Percentiles rank a stretch among this genome's conserved stretches.
Evolutionary conservation across 2,888 invertebrate genomes (phyloP).

Genomic region (Hybos culiciformis): DNA sequence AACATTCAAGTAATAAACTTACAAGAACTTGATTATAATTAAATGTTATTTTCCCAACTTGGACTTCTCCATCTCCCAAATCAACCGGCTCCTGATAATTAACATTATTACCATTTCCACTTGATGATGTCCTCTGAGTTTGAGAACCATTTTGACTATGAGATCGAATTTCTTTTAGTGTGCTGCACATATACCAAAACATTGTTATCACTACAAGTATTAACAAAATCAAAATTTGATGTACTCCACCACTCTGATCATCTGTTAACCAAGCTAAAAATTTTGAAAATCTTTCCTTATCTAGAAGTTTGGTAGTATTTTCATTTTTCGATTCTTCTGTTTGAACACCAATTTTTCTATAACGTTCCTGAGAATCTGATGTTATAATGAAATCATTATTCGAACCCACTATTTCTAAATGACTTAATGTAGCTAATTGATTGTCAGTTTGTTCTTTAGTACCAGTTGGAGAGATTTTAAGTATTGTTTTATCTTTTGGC

Average conservation of each 20-base stretch:
- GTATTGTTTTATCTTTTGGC: slow-evolving; percentile 39
- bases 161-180: slow-evolving; percentile 55
- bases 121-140: slow-evolving; percentile 21
- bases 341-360: slow-evolving; percentile 40
- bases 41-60: slow-evolving; percentile 82
- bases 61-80: slow-evolving; percentile 31
- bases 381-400: slow-evolving; percentile 14
- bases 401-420: slow-evolving; percentile 11
- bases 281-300: slow-evolving; percentile 2
- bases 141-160: slow-evolving; percentile 50
- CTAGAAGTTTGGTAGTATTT: neutral
- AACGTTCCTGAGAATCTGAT: slow-evolving; percentile 20
- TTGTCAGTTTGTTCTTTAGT: slow-evolving; percentile 13
- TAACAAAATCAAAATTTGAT: slow-evolving; percentile 52
- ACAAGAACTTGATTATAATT: slow-evolving; percentile 65
- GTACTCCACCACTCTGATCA: slow-evolving; percentile 61
- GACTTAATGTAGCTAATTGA: slow-evolving; percentile 30
- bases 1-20: no score
- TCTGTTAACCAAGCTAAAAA: slow-evolving; percentile 48
- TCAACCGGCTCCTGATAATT: slow-evolving; percentile 28
- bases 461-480: slow-evolving; percentile 29
- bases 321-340: slow-evolving; percentile 35
- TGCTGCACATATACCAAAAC: slow-evolving; percentile 62
- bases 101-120: slow-evolving; percentile 19
- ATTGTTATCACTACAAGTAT: slow-evolving; percentile 53